Evolutionary conservation across 2,888 invertebrate genomes (phyloP), one percentile per base, ranked within the genome.

Genomic region (Athalia rosae): DNA sequence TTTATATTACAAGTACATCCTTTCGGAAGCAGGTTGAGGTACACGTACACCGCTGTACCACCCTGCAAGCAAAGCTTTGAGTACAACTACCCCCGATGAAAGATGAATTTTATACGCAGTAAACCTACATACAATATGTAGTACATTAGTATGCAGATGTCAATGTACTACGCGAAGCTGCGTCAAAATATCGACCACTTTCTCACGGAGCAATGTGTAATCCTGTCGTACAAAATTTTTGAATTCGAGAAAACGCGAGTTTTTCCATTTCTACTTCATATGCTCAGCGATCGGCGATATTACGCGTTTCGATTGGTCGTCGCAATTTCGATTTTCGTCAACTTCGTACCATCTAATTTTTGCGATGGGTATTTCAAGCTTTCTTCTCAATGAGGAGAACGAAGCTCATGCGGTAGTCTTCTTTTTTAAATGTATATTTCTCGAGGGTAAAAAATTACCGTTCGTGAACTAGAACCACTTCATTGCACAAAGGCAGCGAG

Each of bases 1-100:
- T 71, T 71, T 56, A 71, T 71, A 71, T 71, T 71, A 71, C 58
- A 71, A 47, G 71, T 71, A 71, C 71, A 71, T 71, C 71, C 71
- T 71, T 71, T 58, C 71, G 71, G 28, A 28, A n/a, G 28, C 28
- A 28, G 28, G 28, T 28, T 28, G 28, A 28, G 28, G 28, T 28
- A 58, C 58, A 13, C 58, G 58, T 58, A 50, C 50, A 61, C 15
- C 13, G 58, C 71, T 58, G 58, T 58, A 3, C 9, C 11, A 41
- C 5, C 28, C 62, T n/a, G 28, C 67, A 45, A 71, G 71, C 15
- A 58, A 71, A 71, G 71, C 71, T 71, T 58, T 71, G 71, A 71
- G 71, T 56, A 50, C 71, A 2, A 1, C 28, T 28, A 58, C 71
- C 71, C 58, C 58, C 58, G 71, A 71, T 58, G 58, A 56, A 71